A percentile compares a stretch with the other conserved stretches of the same genome.
Conservation (phyloP, 92 coral and sea anemone species). For the Phenganax stokvisi region DNA sequence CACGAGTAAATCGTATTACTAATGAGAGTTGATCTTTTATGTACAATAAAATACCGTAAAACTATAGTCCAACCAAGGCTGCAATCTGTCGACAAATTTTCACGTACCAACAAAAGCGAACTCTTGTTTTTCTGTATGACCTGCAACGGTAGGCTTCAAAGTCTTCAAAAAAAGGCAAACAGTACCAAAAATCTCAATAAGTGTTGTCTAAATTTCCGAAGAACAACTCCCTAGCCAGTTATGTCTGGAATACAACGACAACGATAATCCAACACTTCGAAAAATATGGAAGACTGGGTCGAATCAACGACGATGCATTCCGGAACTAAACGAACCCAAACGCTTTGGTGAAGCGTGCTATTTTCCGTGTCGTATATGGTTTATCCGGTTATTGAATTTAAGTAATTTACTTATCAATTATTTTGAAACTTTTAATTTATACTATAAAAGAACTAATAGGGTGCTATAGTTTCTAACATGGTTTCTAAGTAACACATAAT, state of each 20-base stretch:
- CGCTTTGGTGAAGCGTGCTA: not conserved
- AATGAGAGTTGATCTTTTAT: not conserved
- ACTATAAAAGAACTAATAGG: too few species aligned
- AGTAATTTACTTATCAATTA: not conserved
- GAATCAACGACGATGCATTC: not conserved
- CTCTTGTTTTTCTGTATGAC: not conserved
- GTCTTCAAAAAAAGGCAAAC: conserved; percentile 15
- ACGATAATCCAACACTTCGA: not conserved
- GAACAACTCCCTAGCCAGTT: conserved; percentile 21
- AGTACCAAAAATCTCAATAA: not conserved
- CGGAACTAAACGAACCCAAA: not conserved
- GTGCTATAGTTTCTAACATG: too few species aligned
- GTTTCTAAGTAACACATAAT: too few species aligned
- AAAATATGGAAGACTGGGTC: not conserved
- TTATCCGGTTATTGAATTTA: not conserved
- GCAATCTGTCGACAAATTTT: conserved; percentile 11
- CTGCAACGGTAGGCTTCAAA: not conserved
- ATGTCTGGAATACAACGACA: conserved; percentile 21
- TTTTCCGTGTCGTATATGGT: not conserved
- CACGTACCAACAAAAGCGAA: not conserved
- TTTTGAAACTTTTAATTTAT: too few species aligned
- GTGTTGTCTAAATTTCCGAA: not conserved
- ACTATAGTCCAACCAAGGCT: not conserved
- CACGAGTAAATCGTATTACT: not conserved
- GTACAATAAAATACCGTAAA: not conserved